Base-by-base conservation (phyloP, 2,797 vertebrate genomes). In the Mareca strepera region DNA sequence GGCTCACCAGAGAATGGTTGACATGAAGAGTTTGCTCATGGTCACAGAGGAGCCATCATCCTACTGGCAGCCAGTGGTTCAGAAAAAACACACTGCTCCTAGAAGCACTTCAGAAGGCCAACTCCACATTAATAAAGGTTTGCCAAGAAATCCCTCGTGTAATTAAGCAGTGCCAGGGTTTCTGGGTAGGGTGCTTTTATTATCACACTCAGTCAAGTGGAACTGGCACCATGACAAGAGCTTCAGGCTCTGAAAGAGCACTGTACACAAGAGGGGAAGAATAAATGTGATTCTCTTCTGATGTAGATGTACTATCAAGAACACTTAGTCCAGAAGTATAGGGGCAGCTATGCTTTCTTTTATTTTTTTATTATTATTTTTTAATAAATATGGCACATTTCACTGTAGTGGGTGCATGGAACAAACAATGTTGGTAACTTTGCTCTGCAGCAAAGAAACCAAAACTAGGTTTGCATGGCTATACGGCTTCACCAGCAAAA, bases 231-330 rank as follows among this genome's bases (percentile, higher is more conserved):
- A 1, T 20, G 59, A 81, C 77, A 78, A 72, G 41, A 0, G 0
- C 37, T 81, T 91, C 66, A 88, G 77, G 11, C 35, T n/a, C 70
- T 78, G 29, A 77, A 78, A 68, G 7, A 60, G 53, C 69, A 56
- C 29, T 37, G 56, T 88, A 56, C 50, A 44, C 48, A 86, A 53
- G 17, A 11, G 0, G 2, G 22, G 33, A 46, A 89, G 87, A 73
- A 86, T 31, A 56, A 84, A 74, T 0, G 4, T 0, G 2, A 46
- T 52, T 73, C 58, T 59, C 0, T 0, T 29, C 43, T 67, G 55
- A 70, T 67, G 53, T 3, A 88, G 43, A 18, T 67, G 26, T 33
- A 62, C 20, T n/a, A 80, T 21, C n/a, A 56, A 17, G 46, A 63
- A 35, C 8, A 68, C 6, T 26, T 39, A 46, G 29, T 52, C 63